Conservation (phyloP, 2,888 invertebrate genomes). For the Parnassius glacialis region DNA sequence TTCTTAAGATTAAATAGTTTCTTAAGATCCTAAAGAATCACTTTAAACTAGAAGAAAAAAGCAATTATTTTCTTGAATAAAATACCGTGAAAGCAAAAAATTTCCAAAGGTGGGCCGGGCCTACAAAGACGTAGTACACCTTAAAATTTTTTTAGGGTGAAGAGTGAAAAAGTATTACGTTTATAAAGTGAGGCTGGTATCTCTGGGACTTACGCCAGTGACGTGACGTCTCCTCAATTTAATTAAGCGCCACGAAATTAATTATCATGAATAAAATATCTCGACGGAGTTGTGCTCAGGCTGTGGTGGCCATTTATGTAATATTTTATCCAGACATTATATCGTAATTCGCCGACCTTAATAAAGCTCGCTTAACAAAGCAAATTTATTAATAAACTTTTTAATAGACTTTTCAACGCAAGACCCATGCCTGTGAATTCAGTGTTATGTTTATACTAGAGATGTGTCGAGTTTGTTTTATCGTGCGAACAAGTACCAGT, state of each 20-base stretch:
- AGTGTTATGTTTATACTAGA: too few species aligned
- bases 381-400: not conserved
- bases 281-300: constrained; percentile 12
- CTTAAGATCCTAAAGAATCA: too few species aligned
- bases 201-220: constrained; percentile 14
- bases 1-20: too few species aligned
- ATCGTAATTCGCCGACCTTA: not conserved
- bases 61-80: too few species aligned
- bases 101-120: too few species aligned
- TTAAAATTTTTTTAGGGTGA: too few species aligned
- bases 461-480: too few species aligned
- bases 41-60: too few species aligned
- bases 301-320: constrained; percentile 19
- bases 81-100: too few species aligned
- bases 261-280: constrained; percentile 28
- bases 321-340: not conserved
- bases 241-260: constrained; percentile 27
- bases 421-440: not conserved
- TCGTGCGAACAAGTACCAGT: too few species aligned
- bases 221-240: constrained; percentile 24
- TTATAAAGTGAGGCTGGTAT: constrained; percentile 6
- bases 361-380: not conserved
- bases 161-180: constrained; percentile 1
- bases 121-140: too few species aligned
- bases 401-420: not conserved